Base-by-base conservation (phyloP, 2,888 invertebrate species). In the Gisinianus flammeolus region DNA sequence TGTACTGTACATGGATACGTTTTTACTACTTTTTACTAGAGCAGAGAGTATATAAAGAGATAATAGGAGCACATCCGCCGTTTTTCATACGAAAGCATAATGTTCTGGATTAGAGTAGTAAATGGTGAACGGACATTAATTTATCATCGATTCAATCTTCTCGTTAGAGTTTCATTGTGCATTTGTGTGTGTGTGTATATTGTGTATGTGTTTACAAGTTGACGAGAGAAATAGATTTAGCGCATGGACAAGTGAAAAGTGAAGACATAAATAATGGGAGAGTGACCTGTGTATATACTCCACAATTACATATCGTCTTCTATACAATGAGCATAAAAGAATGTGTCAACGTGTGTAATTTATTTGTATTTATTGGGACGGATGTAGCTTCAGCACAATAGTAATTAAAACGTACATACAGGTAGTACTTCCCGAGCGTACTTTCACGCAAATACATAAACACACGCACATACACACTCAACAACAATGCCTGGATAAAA, bases 281-380 rank as follows among this genome's bases (percentile, higher is more conserved):
- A 30, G 30, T 66, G 66, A 28, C 10, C 66, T 30, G 4, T 22
- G 31, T 31, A 66, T 26, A 26, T 16, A 28, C 24, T 28, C 28
- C 26, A 12, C 26, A 28, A 64, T 64, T 26, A 12, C 28, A 64
- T 64, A 26, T 26, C 26, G 24, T 16, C 4, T 24, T 4, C 24
- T 64, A 12, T 26, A 26, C 22, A n/a, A 54, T n/a, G n/a, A 54
- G 16, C 16, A 54, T 19, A 54, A 66, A 28, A 70, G 70, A 78
- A 80, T 78, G 75, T 80, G 80, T 78, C 80, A 80, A 80, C 79
- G 62, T 68, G 68, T 76, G 78, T 80, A 78, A 80, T 80, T 80
- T 80, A 80, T 80, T 78, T 78, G 72, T 76, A 78, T 76, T 66
- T 80, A 79, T 77, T 70, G 28, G 70, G 71, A 75, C 52, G 77